Base-by-base conservation (phyloP, 1,140 invertebrate genomes). In the Nixonia krombeini region DNA sequence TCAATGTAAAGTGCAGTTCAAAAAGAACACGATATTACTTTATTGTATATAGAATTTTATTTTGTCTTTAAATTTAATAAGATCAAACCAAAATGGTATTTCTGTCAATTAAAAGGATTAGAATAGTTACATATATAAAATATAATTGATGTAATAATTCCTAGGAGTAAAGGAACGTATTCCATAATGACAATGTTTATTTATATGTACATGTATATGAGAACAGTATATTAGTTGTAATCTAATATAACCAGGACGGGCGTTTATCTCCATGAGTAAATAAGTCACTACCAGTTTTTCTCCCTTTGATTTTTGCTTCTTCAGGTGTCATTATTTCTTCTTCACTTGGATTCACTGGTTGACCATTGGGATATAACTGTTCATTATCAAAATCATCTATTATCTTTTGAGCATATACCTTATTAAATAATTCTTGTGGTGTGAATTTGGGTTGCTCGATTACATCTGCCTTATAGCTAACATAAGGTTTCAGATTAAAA, bases 401-500 rank as follows among this genome's bases (percentile, higher is more conserved):
- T 38, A 97, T 94, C 82, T 96, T 96, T 50, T 88, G 74, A 1
- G 89, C 90, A 84, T 97, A 98, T 0, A 95, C 86, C 1, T 89
- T 88, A 80, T 94, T 87, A 78, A 97, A 98, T 10, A 98, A 85
- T 78, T 95, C 90, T 84, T 95, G 78, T 5, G 95, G 85, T 9
- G 94, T 96, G 68, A 96, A 95, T 81, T 93, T 89, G 5, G 89
- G 88, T 79, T 96, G 92, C 8, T 86, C 76, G 2, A 96, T 87
- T 46, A 95, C 90, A 6, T 87, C 83, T 0, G 89, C 2, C 82
- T 88, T 89, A 72, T 98, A 98, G 0, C 94, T 95, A 0, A 98
- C 96, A 77, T 99, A 99, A 0, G 97, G 95, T 82, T 96, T 97
- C 16, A 99, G 85, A 84, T 90, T 80, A 41, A 89, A 90, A 61